Conservation (phyloP, 2,797 vertebrate species). For the Cryptoprocta ferox region DNA sequence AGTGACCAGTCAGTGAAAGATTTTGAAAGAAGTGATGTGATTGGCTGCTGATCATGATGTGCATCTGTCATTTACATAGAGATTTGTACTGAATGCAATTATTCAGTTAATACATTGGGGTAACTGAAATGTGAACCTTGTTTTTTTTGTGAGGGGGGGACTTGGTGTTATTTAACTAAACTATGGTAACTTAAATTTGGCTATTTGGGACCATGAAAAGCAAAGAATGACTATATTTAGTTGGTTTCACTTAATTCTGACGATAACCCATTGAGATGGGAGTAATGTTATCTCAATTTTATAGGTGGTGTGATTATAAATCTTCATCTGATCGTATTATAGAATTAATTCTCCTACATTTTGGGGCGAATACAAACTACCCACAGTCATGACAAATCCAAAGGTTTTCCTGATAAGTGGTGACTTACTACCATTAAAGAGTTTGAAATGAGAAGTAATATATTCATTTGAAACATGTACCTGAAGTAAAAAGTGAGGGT, state of each 20-base stretch:
- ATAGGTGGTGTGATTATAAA: neutral
- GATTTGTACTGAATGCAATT: neutral
- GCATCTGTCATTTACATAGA: neutral
- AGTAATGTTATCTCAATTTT: neutral
- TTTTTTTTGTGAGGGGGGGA: neutral
- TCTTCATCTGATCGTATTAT: neutral
- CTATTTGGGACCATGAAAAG: neutral
- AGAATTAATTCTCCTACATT: slow-evolving; percentile 1
- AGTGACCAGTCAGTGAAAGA: neutral
- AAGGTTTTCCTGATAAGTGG: neutral
- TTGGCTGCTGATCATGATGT: neutral
- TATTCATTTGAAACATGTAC: neutral
- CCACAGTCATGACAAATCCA: neutral
- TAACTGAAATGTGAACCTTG: neutral
- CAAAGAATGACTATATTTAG: neutral
- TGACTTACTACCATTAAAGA: neutral
- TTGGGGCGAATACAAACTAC: slow-evolving; percentile 19
- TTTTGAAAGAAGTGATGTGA: neutral
- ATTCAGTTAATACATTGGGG: neutral
- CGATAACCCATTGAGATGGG: neutral
- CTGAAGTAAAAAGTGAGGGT: neutral
- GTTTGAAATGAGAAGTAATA: neutral
- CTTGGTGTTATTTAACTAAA: neutral
- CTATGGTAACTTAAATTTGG: neutral
- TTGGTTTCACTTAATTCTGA: neutral